phyloP scores from a whole-genome alignment of 2,797 vertebrate species.

The Thripadectes ignobilis region DNA sequence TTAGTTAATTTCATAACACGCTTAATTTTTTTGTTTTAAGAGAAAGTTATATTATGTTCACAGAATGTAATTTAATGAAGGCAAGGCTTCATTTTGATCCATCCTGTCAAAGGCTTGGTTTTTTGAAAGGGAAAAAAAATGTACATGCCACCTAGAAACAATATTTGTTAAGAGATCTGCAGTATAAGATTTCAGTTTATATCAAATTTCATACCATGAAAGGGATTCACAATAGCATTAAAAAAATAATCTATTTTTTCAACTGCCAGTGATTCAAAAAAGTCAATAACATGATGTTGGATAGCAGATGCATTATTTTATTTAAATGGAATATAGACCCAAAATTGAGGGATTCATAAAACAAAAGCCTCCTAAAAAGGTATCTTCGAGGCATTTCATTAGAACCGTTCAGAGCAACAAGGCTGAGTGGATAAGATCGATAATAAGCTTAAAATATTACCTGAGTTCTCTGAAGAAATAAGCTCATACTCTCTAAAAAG shows the following conservation, averaged over 20 bases:
- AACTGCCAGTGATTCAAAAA: background rate
- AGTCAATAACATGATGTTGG: background rate
- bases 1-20: background rate
- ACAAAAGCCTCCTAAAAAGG: background rate
- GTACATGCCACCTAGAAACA: background rate
- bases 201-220: conserved; percentile 9
- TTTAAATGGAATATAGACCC: background rate
- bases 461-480: background rate
- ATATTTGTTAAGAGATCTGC: background rate
- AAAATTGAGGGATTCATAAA: background rate
- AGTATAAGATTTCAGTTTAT: background rate
- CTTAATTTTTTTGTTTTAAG: background rate
- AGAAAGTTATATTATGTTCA: background rate
- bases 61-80: background rate
- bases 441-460: conserved; percentile 7
- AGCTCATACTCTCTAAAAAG: background rate
- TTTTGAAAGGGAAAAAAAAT: background rate
- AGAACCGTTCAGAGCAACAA: background rate
- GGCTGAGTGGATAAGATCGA: background rate
- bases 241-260: background rate
- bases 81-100: background rate
- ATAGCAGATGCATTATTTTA: background rate
- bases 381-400: conserved; percentile 3
- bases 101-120: background rate
- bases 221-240: background rate